These are phyloP conservation scores for Heliconius congener DNA, from an alignment of 1,140 invertebrate genomes.

Conservation along the genomic window DNA sequence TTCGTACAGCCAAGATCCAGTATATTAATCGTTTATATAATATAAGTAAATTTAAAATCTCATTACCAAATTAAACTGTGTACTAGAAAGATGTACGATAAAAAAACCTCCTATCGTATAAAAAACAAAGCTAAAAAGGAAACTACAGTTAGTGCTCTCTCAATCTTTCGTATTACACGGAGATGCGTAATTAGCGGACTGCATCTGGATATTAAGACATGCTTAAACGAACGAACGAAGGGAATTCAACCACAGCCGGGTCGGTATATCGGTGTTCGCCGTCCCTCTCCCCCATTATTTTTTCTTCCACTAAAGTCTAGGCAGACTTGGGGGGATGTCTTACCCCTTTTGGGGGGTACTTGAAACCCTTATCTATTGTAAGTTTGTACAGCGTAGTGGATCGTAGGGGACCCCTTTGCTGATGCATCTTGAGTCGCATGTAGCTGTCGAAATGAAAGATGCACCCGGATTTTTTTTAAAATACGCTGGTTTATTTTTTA, in stretches of 20 bases:
- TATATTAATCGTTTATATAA: too few relatives aligned
- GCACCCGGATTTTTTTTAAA: conserved; percentile 40
- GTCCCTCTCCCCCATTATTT: conserved; percentile 70
- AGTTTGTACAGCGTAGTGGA: conserved; percentile 79
- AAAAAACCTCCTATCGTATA: neutral
- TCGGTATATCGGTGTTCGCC: conserved; percentile 52
- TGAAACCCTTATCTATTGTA: conserved; percentile 77
- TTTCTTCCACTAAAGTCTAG: conserved; percentile 78
- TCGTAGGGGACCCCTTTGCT: conserved; percentile 74
- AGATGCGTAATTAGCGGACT: conserved; percentile 17
- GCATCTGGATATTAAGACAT: conserved; percentile 20
- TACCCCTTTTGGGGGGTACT: conserved; percentile 80
- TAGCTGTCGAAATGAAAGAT: conserved; percentile 51
- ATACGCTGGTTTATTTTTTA: conserved; percentile 22
- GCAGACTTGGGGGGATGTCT: conserved; percentile 76
- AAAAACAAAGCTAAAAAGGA: neutral
- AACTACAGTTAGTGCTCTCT: neutral
- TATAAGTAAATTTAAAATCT: neutral
- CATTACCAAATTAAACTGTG: neutral
- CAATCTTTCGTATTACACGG: neutral
- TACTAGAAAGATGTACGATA: neutral
- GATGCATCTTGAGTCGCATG: conserved; percentile 74
- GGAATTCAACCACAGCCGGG: conserved; percentile 51
- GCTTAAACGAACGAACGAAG: conserved; percentile 31
- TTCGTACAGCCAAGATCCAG: too few relatives aligned